Percentiles rank a stretch among this genome's conserved stretches.
These are phyloP conservation scores for Cryptoblepharus egeriae DNA, from an alignment of 2,797 vertebrate species.

Conservation along the genomic window DNA sequence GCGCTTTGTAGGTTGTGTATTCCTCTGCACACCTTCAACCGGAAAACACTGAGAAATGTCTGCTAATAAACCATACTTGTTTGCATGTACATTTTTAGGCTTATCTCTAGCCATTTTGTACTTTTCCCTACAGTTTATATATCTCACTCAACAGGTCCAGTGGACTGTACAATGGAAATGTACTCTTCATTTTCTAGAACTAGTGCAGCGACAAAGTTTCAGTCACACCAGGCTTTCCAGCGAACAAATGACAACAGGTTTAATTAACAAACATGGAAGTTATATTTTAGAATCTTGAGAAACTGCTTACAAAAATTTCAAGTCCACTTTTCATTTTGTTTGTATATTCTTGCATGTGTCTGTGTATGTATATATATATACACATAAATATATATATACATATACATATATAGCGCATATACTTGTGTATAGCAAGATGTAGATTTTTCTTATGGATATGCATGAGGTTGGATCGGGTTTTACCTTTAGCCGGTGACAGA, in stretches of 20 bases:
- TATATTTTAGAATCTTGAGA: conserved; percentile 16
- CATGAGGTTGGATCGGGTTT: background rate
- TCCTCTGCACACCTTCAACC: background rate
- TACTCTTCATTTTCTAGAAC: conserved; percentile 5
- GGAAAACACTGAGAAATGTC: background rate
- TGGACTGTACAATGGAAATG: background rate
- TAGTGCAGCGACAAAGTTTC: background rate
- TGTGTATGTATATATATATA: background rate
- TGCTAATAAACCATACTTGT: background rate
- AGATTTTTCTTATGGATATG: background rate
- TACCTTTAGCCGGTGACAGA: no score
- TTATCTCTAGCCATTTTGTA: background rate
- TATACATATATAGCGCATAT: background rate
- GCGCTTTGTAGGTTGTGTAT: no score
- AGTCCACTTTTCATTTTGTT: background rate
- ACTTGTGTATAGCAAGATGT: background rate
- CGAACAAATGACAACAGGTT: conserved; percentile 2
- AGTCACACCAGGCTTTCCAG: background rate
- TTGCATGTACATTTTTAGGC: background rate
- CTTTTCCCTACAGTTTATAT: background rate
- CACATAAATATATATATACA: background rate
- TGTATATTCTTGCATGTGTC: background rate
- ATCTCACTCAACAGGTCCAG: background rate
- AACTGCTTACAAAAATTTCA: background rate
- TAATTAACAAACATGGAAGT: background rate